Evolutionary conservation across 2,797 vertebrate genomes (phyloP).

Genomic region (Fringilla coelebs): DNA sequence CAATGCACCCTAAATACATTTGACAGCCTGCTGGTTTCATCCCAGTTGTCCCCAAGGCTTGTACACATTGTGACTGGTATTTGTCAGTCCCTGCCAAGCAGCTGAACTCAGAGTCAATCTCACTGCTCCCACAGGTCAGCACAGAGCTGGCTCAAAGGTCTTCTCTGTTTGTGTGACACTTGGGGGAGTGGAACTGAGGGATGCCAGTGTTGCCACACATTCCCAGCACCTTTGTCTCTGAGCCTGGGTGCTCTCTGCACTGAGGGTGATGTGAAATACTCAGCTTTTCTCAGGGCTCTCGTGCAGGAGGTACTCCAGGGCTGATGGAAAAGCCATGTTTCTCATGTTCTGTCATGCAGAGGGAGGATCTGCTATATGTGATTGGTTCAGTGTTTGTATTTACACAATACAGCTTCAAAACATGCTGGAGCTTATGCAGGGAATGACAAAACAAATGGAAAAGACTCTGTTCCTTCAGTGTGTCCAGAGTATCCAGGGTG

Average conservation of each 20-base stretch:
- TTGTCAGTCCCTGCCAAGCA: not conserved
- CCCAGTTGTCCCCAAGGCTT: not conserved
- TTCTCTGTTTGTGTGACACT: not conserved
- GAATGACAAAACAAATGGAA: not conserved
- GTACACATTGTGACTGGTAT: not conserved
- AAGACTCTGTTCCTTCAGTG: not conserved
- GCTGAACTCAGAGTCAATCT: not conserved
- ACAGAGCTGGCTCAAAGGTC: not conserved
- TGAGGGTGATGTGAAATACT: not conserved
- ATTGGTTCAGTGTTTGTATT: not conserved
- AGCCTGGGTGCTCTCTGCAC: not conserved
- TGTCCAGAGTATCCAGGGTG: no score
- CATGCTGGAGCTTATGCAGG: not conserved
- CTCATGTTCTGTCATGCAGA: not conserved
- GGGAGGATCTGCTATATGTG: not conserved
- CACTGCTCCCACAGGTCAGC: not conserved
- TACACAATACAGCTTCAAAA: not conserved
- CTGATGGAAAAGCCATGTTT: accelerated
- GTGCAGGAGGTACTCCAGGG: not conserved
- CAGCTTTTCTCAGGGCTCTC: not conserved
- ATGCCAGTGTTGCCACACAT: not conserved
- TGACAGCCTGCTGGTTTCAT: not conserved
- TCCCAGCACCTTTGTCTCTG: not conserved
- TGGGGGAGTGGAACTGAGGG: not conserved
- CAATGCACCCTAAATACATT: not conserved